Percentiles rank a stretch among this genome's conserved stretches.
Conservation (phyloP, 2,797 vertebrate species). For the Nyctalus aviator region DNA sequence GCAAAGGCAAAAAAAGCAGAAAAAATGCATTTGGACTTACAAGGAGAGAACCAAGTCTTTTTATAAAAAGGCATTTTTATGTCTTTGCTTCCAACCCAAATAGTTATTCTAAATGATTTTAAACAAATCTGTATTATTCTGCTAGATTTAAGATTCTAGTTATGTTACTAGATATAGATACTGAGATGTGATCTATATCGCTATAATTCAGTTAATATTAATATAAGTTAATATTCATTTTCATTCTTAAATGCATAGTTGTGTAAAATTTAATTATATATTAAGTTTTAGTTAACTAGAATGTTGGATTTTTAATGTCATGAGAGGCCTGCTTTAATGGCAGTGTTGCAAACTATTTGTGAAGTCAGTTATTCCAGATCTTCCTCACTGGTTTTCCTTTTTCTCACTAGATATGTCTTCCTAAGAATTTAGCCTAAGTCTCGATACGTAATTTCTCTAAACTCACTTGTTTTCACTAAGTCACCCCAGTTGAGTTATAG, state of each 20-base stretch:
- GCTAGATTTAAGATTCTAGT: neutral
- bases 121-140: conserved; percentile 32
- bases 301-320: neutral
- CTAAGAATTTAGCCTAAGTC: neutral
- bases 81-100: neutral
- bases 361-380: neutral
- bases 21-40: neutral
- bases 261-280: neutral
- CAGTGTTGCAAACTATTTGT: neutral
- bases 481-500: neutral
- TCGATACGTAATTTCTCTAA: neutral
- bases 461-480: neutral
- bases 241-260: conserved; percentile 41
- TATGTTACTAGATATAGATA: neutral
- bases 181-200: neutral
- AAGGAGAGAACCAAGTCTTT: neutral
- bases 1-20: neutral
- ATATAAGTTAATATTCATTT: neutral
- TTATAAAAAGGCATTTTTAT: neutral
- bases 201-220: conserved; percentile 30
- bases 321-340: neutral
- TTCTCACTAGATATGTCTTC: neutral
- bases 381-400: neutral
- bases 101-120: conserved; percentile 13
- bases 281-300: neutral